A percentile compares a stretch with the other conserved stretches of the same genome.
Conservation (phyloP, 2,888 invertebrate genomes). For the Psylliodes chrysocephalus region DNA sequence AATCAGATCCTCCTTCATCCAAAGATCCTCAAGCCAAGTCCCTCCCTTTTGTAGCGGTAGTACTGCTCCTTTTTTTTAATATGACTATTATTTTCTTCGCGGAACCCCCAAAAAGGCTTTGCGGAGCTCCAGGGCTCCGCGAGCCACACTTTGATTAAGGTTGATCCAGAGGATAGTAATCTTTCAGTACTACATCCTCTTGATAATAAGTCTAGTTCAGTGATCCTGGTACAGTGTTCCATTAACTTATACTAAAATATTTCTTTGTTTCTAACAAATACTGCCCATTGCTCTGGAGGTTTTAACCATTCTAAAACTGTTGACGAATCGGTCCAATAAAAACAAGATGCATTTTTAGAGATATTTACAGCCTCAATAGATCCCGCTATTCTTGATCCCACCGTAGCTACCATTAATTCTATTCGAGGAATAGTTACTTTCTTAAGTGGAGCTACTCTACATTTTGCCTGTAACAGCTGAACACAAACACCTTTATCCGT, state of each 20-base stretch:
- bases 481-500: neutral
- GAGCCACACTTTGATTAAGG: no score
- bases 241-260: conserved; percentile 27
- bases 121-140: no score
- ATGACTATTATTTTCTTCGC: no score
- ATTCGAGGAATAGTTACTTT: conserved; percentile 37
- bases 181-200: conserved; percentile 18
- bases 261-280: conserved; percentile 30
- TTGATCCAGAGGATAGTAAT: conserved; percentile 15
- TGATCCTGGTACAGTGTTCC: conserved; percentile 25
- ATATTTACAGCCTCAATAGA: neutral
- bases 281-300: conserved; percentile 18
- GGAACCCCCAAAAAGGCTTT: no score
- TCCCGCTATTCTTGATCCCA: neutral
- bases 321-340: conserved; percentile 25
- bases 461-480: conserved; percentile 41
- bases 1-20: conserved; percentile 30
- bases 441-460: conserved; percentile 51
- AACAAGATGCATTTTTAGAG: conserved; percentile 4
- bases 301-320: conserved; percentile 25
- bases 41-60: no score
- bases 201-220: conserved; percentile 24
- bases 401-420: conserved; percentile 46
- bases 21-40: no score
- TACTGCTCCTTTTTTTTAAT: no score